A percentile compares a stretch with the other conserved stretches of the same genome.
These are phyloP conservation scores for Netelia inedita DNA, from an alignment of 2,888 invertebrate species.

Conservation along the genomic window DNA sequence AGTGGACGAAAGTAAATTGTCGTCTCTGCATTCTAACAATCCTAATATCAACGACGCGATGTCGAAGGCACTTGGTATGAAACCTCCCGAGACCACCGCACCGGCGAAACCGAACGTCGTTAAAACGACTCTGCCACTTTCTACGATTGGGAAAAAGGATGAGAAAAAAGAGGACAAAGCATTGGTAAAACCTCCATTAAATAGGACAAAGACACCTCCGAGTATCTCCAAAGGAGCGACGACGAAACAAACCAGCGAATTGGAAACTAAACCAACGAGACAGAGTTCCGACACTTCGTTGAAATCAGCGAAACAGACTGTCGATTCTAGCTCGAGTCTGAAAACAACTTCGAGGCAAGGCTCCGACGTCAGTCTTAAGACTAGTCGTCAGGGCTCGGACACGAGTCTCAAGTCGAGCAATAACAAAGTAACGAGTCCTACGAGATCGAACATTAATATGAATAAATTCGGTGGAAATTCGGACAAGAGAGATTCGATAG, in stretches of 20 bases:
- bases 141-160: constrained; percentile 66
- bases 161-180: constrained; percentile 70
- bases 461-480: constrained; percentile 69
- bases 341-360: constrained; percentile 52
- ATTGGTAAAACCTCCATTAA: constrained; percentile 71
- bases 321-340: constrained; percentile 21
- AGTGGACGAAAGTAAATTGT: constrained; percentile 71
- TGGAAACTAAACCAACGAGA: constrained; percentile 58
- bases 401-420: constrained; percentile 72
- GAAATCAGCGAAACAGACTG: constrained; percentile 69
- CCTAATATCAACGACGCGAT: constrained; percentile 77
- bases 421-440: constrained; percentile 42
- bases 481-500: constrained; percentile 73
- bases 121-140: constrained; percentile 73
- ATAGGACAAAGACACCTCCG: constrained; percentile 74
- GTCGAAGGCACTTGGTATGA: constrained; percentile 78
- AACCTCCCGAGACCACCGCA: constrained; percentile 72
- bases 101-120: constrained; percentile 70
- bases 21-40: constrained; percentile 70
- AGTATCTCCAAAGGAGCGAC: constrained; percentile 65
- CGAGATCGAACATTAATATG: constrained; percentile 61
- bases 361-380: constrained; percentile 67
- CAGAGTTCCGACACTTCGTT: constrained; percentile 69
- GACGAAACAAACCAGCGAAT: constrained; percentile 60
- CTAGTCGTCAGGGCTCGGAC: constrained; percentile 75